Evolutionary conservation across 2,113 vertebrate genomes (phyloP), one percentile per base, ranked within the genome.

Genomic region (Chaetops frenatus): DNA sequence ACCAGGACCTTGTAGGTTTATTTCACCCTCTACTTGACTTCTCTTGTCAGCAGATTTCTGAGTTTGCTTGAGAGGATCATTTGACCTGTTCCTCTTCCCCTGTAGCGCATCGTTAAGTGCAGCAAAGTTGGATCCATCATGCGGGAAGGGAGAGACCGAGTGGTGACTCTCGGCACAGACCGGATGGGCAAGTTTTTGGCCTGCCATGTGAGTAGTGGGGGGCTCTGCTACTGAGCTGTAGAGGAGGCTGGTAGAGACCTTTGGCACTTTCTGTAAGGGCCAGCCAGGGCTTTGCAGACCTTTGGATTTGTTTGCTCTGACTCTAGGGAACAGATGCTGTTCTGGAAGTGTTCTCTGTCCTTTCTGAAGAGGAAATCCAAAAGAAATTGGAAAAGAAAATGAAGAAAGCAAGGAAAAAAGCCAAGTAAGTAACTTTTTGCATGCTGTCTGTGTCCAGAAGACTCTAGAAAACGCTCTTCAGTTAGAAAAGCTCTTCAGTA

Each of bases 371-470:
- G 7, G 99, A 99, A 90, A 86, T 99, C 88, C 94, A 96, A 91
- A 98, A 97, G 96, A 99, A 98, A 95, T 98, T 99, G 98, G 98
- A 97, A 42, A 99, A 97, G 96, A 99, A 99, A 97, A 74, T 97
- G 85, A 99, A 99, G 95, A 99, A 98, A 97, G 99, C 98, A 66
- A 98, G 97, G 90, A 99, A 99, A 97, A 99, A 98, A 97, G 98
- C 98, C 53, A 98, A 91, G 98, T 99, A 74, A 90, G 96, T 88
- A 56, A 19, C 54, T 33, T 60, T 73, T 33, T 69, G 12, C 15
- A 20, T 74, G 11, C 44, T 92, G 5, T 54, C 45, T 88, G 5
- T 36, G 5, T 87, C 47, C n/a, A 73, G 53, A 77, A 50, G 57
- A 24, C 5, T 44, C 27, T 64, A 84, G 61, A 53, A 53, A 53